Conservation (phyloP, 2,888 invertebrate species). For the Sicus ferrugineus region DNA sequence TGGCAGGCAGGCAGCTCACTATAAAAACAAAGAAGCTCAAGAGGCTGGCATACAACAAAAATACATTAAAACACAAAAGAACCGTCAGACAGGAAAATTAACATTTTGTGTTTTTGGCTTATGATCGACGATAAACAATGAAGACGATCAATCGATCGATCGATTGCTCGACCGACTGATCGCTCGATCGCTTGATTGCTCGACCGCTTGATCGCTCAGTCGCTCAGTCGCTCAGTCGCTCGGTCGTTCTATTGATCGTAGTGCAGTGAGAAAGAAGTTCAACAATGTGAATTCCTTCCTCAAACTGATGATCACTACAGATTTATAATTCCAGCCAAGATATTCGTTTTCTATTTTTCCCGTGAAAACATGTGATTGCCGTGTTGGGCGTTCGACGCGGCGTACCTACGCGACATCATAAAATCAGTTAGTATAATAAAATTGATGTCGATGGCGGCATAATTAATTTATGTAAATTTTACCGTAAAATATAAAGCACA, state of each 20-base stretch:
- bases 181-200: too few relatives aligned
- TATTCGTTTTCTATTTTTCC: too few relatives aligned
- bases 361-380: too few relatives aligned
- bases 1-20: neutral
- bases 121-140: neutral
- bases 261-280: too few relatives aligned
- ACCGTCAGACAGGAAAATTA: neutral
- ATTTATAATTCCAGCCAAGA: too few relatives aligned
- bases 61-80: slow-evolving; percentile 9
- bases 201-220: too few relatives aligned
- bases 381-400: neutral
- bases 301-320: too few relatives aligned
- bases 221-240: too few relatives aligned
- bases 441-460: neutral
- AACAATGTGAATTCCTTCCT: too few relatives aligned
- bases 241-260: too few relatives aligned
- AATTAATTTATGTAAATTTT: slow-evolving; percentile 15
- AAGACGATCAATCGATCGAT: neutral
- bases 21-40: slow-evolving; percentile 4
- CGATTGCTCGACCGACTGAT: too few relatives aligned
- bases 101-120: neutral
- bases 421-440: neutral
- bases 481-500: neutral
- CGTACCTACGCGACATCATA: neutral
- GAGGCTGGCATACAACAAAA: slow-evolving; percentile 1